phyloP scores from a whole-genome alignment of 2,113 vertebrate genomes.

The Dasypus novemcinctus region DNA sequence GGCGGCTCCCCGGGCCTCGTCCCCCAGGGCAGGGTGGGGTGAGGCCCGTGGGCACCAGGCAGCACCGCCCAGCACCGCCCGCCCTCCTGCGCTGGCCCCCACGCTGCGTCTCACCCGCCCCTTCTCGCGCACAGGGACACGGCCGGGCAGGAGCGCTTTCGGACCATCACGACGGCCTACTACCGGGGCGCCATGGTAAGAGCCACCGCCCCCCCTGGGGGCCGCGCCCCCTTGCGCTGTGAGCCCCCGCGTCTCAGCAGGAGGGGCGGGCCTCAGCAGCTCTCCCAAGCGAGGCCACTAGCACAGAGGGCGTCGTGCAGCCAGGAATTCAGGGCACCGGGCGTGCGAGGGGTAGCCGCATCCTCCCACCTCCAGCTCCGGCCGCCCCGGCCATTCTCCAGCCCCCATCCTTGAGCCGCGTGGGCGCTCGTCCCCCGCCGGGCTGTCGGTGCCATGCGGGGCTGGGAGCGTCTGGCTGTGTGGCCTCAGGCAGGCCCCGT shows the following conservation, averaged over 20 bases:
- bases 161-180: slow-evolving; percentile 97
- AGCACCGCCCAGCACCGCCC: accelerated
- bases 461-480: background rate
- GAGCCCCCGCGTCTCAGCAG: no score
- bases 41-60: accelerated
- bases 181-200: slow-evolving; percentile 97
- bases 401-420: no score
- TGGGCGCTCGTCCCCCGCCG: no score
- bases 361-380: background rate
- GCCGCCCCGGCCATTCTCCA: background rate
- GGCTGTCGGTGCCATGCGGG: background rate
- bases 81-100: no score
- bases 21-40: accelerated
- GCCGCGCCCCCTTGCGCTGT: no score
- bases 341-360: background rate
- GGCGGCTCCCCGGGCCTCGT: no score
- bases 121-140: slow-evolving; percentile 88
- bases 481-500: background rate
- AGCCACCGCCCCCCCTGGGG: no score
- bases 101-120: accelerated
- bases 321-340: background rate
- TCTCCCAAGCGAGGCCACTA: slow-evolving; percentile 26
- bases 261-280: background rate
- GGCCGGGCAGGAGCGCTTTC: slow-evolving; percentile 95
- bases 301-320: background rate